A percentile compares a stretch with the other conserved stretches of the same genome.
Evolutionary conservation across 2,797 vertebrate genomes (phyloP).

Genomic region (Buceros bicornis): DNA sequence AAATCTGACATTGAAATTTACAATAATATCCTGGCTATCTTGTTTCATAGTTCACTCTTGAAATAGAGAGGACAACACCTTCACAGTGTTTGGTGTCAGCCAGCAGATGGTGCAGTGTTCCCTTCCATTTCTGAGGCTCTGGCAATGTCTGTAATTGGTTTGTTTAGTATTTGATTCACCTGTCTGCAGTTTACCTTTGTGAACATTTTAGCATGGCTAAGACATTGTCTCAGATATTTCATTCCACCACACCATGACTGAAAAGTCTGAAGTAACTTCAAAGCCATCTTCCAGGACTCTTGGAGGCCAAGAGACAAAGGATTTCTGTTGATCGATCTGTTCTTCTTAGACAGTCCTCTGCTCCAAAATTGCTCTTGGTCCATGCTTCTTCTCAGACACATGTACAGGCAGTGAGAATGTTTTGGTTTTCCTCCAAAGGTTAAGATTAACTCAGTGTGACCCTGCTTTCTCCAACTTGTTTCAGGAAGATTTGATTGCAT

Average conservation of each 20-base stretch:
- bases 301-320: not conserved
- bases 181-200: not conserved
- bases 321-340: not conserved
- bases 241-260: not conserved
- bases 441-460: not conserved
- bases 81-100: constrained; percentile 15
- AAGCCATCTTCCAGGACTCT: not conserved
- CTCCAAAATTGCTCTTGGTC: not conserved
- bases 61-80: not conserved
- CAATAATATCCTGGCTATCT: not conserved
- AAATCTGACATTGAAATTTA: not conserved
- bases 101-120: constrained; percentile 65
- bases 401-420: not conserved
- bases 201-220: not conserved
- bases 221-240: not conserved
- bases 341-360: not conserved
- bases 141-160: not conserved
- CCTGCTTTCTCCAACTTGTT: not conserved
- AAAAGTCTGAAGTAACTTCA: not conserved
- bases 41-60: not conserved
- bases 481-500: not conserved
- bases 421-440: not conserved
- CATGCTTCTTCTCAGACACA: not conserved
- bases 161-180: not conserved
- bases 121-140: constrained; percentile 32